Conservation (phyloP, 2,797 vertebrate genomes). For the Pseudopleuronectes americanus region DNA sequence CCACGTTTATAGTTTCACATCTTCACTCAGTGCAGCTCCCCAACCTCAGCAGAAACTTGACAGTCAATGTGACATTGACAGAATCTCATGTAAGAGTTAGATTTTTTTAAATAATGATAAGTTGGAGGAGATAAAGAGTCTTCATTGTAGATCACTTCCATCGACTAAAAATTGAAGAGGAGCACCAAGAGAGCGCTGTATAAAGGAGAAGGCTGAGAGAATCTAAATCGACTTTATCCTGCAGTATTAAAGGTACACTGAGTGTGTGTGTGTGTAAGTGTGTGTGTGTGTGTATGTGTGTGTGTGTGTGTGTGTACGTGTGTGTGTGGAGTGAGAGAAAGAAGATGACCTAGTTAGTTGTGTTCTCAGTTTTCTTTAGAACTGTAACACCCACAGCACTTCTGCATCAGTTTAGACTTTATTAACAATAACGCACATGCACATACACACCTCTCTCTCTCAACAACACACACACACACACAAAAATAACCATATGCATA, state of each 20-base stretch:
- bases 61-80: slow-evolving; percentile 36
- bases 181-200: slow-evolving; percentile 23
- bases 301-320: slow-evolving; percentile 29
- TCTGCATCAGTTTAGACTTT: slow-evolving; percentile 65
- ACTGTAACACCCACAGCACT: slow-evolving; percentile 64
- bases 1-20: background rate
- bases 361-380: slow-evolving; percentile 60
- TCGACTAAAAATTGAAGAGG: slow-evolving; percentile 31
- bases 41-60: slow-evolving; percentile 4
- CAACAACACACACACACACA: background rate
- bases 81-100: too few species aligned
- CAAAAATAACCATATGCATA: background rate
- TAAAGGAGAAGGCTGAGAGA: slow-evolving; percentile 41
- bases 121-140: slow-evolving; percentile 32
- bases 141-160: slow-evolving; percentile 33
- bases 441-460: background rate
- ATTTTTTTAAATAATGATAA: slow-evolving; percentile 34
- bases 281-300: slow-evolving; percentile 27
- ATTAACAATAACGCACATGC: slow-evolving; percentile 31
- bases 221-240: slow-evolving; percentile 61
- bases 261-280: slow-evolving; percentile 35
- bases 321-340: slow-evolving; percentile 16
- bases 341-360: slow-evolving; percentile 69
- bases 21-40: slow-evolving; percentile 5
- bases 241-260: slow-evolving; percentile 59